Evolutionary conservation across 53 echinoderm and acorn worm species (phyloP).

Genomic region (Echinometra lucunter): DNA sequence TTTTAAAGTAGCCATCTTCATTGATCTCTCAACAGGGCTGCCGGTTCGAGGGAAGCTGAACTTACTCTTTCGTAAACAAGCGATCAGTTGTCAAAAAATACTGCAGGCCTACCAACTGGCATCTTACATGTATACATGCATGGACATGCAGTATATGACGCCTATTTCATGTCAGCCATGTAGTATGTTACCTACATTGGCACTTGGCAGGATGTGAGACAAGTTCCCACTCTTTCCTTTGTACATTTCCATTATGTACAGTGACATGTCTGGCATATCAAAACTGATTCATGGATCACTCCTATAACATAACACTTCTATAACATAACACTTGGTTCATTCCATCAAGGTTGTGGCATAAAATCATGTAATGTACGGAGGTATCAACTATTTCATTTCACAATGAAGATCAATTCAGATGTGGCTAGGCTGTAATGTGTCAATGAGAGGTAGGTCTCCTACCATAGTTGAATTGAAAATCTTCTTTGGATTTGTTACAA

Average conservation of each 20-base stretch:
- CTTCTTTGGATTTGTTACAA: too few relatives aligned
- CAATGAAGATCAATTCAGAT: too few relatives aligned
- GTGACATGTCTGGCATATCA: slow-evolving; percentile 3
- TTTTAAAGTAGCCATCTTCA: slow-evolving; percentile 30
- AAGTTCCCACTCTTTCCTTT: not conserved
- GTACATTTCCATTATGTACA: not conserved
- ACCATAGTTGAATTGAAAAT: too few relatives aligned
- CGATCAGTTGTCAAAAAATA: slow-evolving; percentile 6
- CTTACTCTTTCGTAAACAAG: slow-evolving; percentile 50
- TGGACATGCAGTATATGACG: not conserved
- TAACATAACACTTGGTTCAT: not conserved
- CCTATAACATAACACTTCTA: not conserved
- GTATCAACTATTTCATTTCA: too few relatives aligned
- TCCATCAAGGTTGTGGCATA: not conserved
- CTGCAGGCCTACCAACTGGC: slow-evolving; percentile 35
- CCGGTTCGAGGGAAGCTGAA: slow-evolving; percentile 44
- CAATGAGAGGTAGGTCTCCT: too few relatives aligned
- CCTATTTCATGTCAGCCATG: not conserved
- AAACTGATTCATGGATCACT: not conserved
- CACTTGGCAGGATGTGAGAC: slow-evolving; percentile 7
- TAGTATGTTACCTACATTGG: not conserved
- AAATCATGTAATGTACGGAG: too few relatives aligned
- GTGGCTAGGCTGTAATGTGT: too few relatives aligned
- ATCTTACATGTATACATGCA: slow-evolving; percentile 33
- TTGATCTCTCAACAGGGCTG: slow-evolving; percentile 52